Evolutionary conservation across 2,888 invertebrate genomes (phyloP).

Genomic region (Chloromyia formosa): DNA sequence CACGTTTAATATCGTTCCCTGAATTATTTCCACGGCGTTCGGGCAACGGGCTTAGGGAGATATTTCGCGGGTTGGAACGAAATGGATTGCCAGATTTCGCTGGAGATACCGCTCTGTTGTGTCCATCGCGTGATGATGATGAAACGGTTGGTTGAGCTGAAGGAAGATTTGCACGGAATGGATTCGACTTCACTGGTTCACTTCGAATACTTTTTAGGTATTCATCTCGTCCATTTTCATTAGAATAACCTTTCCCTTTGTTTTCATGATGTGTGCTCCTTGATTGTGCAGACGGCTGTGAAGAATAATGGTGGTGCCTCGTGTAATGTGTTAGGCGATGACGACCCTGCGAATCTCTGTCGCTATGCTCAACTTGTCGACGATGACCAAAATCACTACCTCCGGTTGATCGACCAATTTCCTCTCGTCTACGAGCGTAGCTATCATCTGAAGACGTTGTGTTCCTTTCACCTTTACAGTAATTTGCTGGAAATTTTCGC

Average conservation of each 20-base stretch:
- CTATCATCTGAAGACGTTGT: slow-evolving; percentile 1
- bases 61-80: neutral
- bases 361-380: neutral
- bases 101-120: neutral
- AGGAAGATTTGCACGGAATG: slow-evolving; percentile 25
- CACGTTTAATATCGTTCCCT: neutral
- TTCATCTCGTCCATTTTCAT: slow-evolving; percentile 11
- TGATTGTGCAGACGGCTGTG: neutral
- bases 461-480: slow-evolving; percentile 20
- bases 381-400: neutral
- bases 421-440: slow-evolving; percentile 26
- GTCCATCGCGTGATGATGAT: neutral
- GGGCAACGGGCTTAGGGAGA: slow-evolving; percentile 26
- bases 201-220: neutral
- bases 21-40: neutral
- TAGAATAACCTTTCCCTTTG: neutral
- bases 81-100: slow-evolving; percentile 23
- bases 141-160: neutral
- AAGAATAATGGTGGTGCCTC: neutral
- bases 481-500: slow-evolving; percentile 39
- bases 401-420: neutral
- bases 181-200: slow-evolving; percentile 9
- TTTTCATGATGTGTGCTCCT: neutral
- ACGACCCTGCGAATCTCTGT: slow-evolving; percentile 5
- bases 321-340: neutral